Evolutionary conservation across 2,888 invertebrate species (phyloP).

Genomic region (Deilephila porcellus): DNA sequence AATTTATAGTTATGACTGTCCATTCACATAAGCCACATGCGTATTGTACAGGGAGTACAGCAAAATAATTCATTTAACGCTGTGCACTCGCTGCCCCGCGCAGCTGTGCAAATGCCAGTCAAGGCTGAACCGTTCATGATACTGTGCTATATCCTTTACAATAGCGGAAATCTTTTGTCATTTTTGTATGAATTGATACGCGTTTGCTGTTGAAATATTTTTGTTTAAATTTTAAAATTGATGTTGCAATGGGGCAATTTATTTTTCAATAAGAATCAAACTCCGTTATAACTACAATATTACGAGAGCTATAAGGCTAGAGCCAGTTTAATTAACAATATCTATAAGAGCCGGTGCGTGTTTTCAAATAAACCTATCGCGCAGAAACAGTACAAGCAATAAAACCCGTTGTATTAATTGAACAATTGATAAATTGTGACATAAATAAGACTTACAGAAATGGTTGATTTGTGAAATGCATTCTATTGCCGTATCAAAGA

Average conservation of each 20-base stretch:
- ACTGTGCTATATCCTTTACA: conserved; percentile 22
- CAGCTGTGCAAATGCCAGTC: conserved; percentile 69
- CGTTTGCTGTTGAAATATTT: background rate
- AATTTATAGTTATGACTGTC: background rate
- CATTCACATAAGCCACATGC: background rate
- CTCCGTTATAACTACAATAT: background rate
- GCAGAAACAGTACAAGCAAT: background rate
- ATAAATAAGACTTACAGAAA: background rate
- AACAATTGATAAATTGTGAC: background rate
- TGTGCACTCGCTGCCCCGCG: conserved; percentile 34
- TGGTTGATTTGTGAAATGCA: background rate
- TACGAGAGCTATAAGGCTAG: background rate
- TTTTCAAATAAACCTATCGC: conserved; percentile 12
- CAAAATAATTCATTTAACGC: conserved; percentile 41
- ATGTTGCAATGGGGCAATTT: too few species aligned
- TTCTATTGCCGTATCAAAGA: background rate
- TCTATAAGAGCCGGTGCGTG: background rate
- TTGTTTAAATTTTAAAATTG: too few species aligned
- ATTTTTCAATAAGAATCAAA: too few species aligned
- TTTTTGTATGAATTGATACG: background rate
- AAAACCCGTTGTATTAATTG: conserved; percentile 8
- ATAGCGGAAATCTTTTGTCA: conserved; percentile 1
- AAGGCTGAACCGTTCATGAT: conserved; percentile 52
- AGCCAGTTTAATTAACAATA: conserved; percentile 6
- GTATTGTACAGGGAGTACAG: conserved; percentile 8